phyloP scores from a whole-genome alignment of 2,797 vertebrate genomes.

The Alca torda region DNA sequence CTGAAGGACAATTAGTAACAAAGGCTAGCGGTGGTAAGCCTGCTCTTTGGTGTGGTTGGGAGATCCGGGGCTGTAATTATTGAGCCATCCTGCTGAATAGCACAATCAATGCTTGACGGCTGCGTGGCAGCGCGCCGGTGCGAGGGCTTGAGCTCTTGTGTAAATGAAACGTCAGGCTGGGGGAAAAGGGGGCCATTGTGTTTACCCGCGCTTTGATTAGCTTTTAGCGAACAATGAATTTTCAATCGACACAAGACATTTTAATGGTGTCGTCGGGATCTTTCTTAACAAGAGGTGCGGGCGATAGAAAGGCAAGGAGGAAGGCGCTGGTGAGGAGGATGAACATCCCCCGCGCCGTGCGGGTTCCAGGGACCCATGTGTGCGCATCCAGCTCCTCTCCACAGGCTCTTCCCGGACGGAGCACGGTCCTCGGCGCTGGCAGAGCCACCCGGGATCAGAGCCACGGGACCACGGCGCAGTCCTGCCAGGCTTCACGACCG shows the following conservation, averaged over 20 bases:
- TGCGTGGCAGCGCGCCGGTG: conserved; percentile 42
- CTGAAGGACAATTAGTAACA: conserved; percentile 70
- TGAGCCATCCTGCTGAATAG: conserved; percentile 66
- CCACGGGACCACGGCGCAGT: background rate
- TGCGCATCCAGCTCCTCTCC: background rate
- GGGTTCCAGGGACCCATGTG: background rate
- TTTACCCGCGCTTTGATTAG: conserved; percentile 60
- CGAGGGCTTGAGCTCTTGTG: conserved; percentile 21
- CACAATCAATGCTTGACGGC: conserved; percentile 66
- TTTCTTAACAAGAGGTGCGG: background rate
- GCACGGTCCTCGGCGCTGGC: fast-evolving
- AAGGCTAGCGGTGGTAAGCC: conserved; percentile 62
- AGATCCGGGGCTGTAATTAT: conserved; percentile 68
- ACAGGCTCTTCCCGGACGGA: background rate
- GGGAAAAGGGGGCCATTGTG: conserved; percentile 47
- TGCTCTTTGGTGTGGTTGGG: conserved; percentile 66
- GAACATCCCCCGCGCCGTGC: fast-evolving
- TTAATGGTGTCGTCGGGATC: conserved; percentile 34
- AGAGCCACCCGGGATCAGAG: background rate
- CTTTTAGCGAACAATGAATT: conserved; percentile 48
- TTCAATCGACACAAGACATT: background rate
- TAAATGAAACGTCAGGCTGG: conserved; percentile 60
- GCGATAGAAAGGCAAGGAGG: background rate
- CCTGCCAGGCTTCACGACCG: background rate
- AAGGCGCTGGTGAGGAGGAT: background rate